phyloP scores from a whole-genome alignment of 2,888 invertebrate genomes.

The Ernsta delagoae region DNA sequence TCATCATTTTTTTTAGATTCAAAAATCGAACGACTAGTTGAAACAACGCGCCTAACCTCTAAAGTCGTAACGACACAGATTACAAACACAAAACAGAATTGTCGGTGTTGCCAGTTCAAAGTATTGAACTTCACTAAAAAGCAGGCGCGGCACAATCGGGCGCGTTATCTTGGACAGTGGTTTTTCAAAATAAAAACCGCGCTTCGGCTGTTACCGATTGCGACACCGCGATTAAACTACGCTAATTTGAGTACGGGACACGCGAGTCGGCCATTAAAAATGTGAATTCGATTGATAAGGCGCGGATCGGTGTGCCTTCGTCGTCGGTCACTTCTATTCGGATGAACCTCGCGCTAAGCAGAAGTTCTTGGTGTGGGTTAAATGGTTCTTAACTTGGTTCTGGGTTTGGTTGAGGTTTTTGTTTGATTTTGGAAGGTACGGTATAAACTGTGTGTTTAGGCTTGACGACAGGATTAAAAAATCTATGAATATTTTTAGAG shows the following conservation, averaged over 20 bases:
- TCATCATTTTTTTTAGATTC: too few relatives aligned
- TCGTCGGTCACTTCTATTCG: not conserved
- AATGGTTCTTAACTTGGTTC: too few relatives aligned
- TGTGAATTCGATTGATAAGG: slow-evolving; percentile 37
- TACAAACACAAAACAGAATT: slow-evolving; percentile 11
- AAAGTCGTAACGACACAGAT: slow-evolving; percentile 31
- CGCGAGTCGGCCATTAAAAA: slow-evolving; percentile 67
- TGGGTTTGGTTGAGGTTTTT: too few relatives aligned
- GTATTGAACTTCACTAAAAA: slow-evolving; percentile 40
- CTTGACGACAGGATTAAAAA: too few relatives aligned
- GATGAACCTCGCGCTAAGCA: too few relatives aligned
- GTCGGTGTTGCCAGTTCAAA: slow-evolving; percentile 34
- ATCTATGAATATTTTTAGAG: too few relatives aligned
- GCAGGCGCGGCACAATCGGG: slow-evolving; percentile 59
- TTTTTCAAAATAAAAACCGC: slow-evolving; percentile 55
- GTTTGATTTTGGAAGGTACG: too few relatives aligned
- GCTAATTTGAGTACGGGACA: slow-evolving; percentile 68
- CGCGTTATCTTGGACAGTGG: slow-evolving; percentile 56
- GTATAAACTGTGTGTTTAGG: too few relatives aligned
- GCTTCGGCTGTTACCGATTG: slow-evolving; percentile 65
- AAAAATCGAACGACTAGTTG: not conserved
- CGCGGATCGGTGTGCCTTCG: slow-evolving; percentile 31
- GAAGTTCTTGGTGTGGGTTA: too few relatives aligned
- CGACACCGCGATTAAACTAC: slow-evolving; percentile 63
- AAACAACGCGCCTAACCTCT: slow-evolving; percentile 5